Evolutionary conservation across 2,797 vertebrate species (phyloP).

Genomic region (Leptodactylus fallax): DNA sequence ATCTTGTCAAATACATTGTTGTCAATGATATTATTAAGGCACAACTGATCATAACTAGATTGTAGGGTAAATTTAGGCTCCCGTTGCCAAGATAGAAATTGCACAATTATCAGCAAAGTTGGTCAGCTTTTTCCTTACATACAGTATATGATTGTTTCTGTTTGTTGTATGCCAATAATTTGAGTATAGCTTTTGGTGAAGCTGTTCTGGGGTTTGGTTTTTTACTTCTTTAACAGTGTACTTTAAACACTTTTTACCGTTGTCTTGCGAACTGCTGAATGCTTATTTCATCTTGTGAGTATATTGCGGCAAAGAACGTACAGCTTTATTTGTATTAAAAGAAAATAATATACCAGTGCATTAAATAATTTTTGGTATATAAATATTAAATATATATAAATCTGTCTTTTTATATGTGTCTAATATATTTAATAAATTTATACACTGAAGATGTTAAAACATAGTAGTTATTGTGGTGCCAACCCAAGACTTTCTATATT

Average conservation of each 20-base stretch:
- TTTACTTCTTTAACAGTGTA: background rate
- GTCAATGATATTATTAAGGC: background rate
- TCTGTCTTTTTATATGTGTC: no score
- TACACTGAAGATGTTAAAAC: no score
- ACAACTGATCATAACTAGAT: background rate
- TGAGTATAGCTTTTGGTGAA: background rate
- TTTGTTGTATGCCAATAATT: background rate
- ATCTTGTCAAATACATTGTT: background rate
- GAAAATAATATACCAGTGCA: background rate
- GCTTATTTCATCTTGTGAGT: background rate
- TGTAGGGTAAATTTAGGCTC: background rate
- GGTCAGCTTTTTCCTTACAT: background rate
- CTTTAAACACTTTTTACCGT: background rate
- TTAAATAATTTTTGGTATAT: background rate
- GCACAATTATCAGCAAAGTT: background rate
- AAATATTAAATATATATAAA: no score
- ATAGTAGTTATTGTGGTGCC: no score
- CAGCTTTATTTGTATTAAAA: background rate
- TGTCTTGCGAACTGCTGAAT: background rate
- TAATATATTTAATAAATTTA: no score
- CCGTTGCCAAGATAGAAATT: background rate
- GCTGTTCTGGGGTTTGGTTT: background rate
- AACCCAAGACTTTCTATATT: no score
- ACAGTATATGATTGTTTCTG: background rate
- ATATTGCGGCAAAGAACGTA: background rate